Evolutionary conservation across 2,113 vertebrate species (phyloP).

Genomic region (Lepus americanus): DNA sequence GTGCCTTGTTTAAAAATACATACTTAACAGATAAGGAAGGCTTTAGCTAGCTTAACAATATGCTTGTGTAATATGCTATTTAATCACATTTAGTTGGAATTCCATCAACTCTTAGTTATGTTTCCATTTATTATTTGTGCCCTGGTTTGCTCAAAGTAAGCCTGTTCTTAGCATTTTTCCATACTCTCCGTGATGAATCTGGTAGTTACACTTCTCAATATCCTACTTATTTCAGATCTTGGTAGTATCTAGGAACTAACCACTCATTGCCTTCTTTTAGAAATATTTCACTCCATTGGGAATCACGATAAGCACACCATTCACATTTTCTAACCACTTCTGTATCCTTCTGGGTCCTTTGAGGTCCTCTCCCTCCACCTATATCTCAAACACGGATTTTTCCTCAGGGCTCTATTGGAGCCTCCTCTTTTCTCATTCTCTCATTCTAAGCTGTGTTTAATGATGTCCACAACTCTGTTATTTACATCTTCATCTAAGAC

Average conservation of each 20-base stretch:
- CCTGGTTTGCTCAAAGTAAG: not conserved
- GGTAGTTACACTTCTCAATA: not conserved
- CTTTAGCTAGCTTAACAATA: conserved; percentile 80
- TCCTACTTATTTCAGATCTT: not conserved
- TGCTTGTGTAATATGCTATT: conserved; percentile 78
- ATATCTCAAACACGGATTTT: not conserved
- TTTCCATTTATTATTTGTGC: conserved; percentile 6
- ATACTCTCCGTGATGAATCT: not conserved
- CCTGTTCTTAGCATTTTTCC: conserved; percentile 3
- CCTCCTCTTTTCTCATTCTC: not conserved
- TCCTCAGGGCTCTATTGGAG: not conserved
- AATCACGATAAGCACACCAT: not conserved
- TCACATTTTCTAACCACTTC: not conserved
- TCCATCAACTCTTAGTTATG: not conserved
- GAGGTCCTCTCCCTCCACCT: not conserved
- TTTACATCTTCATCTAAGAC: not conserved
- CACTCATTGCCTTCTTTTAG: not conserved
- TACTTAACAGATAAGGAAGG: conserved; percentile 82
- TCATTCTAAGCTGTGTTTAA: not conserved
- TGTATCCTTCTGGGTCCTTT: not conserved
- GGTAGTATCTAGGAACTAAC: not conserved
- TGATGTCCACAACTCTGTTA: not conserved
- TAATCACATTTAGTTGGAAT: conserved; percentile 70
- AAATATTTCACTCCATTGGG: not conserved
- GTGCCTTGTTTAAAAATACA: conserved; percentile 83